Evolutionary conservation across 2,888 invertebrate genomes (phyloP).

Genomic region (Exephanes ischioxanthus): DNA sequence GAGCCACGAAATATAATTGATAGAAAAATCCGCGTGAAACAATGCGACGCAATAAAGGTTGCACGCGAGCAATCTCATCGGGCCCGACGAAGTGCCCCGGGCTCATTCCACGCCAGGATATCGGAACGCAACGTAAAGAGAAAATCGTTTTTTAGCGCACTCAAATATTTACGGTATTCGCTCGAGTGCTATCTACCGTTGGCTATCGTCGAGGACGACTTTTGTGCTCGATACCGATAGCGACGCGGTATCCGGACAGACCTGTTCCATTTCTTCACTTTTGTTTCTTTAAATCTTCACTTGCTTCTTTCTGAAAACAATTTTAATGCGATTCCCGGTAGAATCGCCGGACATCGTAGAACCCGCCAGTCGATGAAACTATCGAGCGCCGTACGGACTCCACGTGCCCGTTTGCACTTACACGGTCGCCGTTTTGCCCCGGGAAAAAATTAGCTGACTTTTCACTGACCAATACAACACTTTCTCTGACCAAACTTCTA

Average conservation of each 20-base stretch:
- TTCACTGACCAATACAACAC: too few species aligned
- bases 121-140: constrained; percentile 21
- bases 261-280: constrained; percentile 5
- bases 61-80: constrained; percentile 40
- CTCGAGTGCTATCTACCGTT: background rate
- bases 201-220: constrained; percentile 2
- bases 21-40: constrained; percentile 42
- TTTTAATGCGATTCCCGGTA: constrained; percentile 37
- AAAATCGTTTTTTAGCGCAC: constrained; percentile 7
- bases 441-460: background rate
- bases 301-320: background rate
- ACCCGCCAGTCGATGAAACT: constrained; percentile 55
- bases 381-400: background rate
- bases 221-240: constrained; percentile 22
- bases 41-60: constrained; percentile 58
- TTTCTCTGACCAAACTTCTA: too few species aligned
- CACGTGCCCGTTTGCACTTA: constrained; percentile 32
- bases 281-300: background rate
- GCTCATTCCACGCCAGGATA: constrained; percentile 5
- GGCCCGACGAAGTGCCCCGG: constrained; percentile 2
- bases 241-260: constrained; percentile 20
- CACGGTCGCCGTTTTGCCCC: too few species aligned
- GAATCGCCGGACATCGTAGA: constrained; percentile 42
- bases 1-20: too few species aligned
- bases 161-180: background rate